Evolutionary conservation across 2,888 invertebrate species (phyloP), one percentile per base, ranked within the genome.

Genomic region (Aphelenchoides bicaudatus): DNA sequence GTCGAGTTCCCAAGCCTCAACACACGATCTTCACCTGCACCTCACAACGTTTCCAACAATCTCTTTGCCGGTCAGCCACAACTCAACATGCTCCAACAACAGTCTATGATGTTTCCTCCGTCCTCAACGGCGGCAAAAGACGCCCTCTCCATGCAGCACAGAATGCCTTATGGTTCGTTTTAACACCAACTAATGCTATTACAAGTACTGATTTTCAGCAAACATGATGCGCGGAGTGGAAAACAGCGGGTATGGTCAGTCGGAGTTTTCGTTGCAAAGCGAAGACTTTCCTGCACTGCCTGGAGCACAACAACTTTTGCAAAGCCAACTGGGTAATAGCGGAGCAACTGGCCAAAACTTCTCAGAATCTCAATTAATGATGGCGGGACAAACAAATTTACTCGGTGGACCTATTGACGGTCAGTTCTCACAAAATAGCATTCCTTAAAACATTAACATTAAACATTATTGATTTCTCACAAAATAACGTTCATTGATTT

Each of bases 251-350:
- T 50, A 27, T 38, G 55, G 21, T 6, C 43, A 19, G n/a, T 55
- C 64, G 55, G 78, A 76, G 61, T 78, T 78, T 61, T 71, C 91
- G 79, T 98, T 98, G 88, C 93, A 93, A 78, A 91, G 89, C 75
- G 96, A 98, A 84, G 98, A 98, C 84, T 98, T 98, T 83, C 98
- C 98, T 74, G 98, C 98, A 81, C 84, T 98, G 80, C 98, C 96
- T 69, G 96, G 96, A 76, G 63, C 68, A 39, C 39, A 23, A 13
- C 38, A n/a, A 31, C 23, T 10, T 27, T 16, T 39, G 39, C 27
- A 39, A 39, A 13, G 19, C 38, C 21, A 43, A 6, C 8, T n/a
- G 43, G 21, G 43, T n/a, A n/a, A n/a, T n/a, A n/a, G n/a, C n/a
- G n/a, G n/a, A n/a, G n/a, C n/a, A n/a, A n/a, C n/a, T n/a, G n/a